Conservation (phyloP, 2,797 vertebrate species). For the Tarsius wallacei region DNA sequence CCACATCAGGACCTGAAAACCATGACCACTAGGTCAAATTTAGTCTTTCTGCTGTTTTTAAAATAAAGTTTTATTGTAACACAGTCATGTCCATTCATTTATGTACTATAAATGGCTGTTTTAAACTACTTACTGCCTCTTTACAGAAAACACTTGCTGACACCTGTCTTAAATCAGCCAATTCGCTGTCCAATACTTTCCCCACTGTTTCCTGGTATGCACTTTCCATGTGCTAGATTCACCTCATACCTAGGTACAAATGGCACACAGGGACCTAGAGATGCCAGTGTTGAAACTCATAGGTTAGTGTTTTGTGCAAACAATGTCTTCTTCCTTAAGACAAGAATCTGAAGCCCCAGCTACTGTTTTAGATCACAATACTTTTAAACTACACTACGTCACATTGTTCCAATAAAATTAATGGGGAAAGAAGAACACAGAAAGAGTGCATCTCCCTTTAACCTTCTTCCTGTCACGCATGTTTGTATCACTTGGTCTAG, state of each 20-base stretch:
- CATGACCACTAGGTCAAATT: background rate
- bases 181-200: background rate
- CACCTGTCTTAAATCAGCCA: background rate
- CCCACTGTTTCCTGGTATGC: background rate
- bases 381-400: background rate
- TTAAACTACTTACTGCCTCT: background rate
- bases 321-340: background rate
- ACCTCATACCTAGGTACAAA: background rate
- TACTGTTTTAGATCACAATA: background rate
- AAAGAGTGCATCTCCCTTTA: background rate
- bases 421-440: background rate
- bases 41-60: background rate
- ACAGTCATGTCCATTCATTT: background rate
- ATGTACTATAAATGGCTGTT: background rate
- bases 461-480: background rate
- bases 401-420: background rate
- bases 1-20: background rate
- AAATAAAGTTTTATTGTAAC: background rate
- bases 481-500: background rate
- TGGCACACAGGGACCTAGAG: background rate
- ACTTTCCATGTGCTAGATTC: background rate
- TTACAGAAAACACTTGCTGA: background rate
- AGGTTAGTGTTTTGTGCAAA: background rate
- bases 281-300: background rate
- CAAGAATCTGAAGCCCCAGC: background rate